Conservation (phyloP, 2,888 invertebrate genomes). For the Sinhomidia bicolor region DNA sequence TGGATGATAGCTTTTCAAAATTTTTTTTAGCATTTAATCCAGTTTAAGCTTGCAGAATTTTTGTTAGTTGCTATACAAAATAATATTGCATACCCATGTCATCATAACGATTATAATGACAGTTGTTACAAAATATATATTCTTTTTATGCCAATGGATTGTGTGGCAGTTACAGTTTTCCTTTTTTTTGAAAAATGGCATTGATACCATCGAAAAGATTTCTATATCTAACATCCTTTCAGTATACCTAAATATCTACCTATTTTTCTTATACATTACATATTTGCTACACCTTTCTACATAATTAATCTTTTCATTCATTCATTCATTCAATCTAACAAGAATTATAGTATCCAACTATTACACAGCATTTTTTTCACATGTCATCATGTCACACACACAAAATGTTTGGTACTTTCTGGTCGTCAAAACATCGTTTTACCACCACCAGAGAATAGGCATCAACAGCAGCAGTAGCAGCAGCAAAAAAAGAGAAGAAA, state of each 20-base stretch:
- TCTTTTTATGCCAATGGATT: not conserved
- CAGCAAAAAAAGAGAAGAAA: not conserved
- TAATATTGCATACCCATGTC: too few relatives aligned
- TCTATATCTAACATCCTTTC: not conserved
- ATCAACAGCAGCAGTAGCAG: not conserved
- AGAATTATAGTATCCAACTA: too few relatives aligned
- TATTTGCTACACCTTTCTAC: not conserved
- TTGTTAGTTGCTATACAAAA: not conserved
- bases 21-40: too few relatives aligned
- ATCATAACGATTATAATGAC: too few relatives aligned
- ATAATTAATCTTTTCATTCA: not conserved
- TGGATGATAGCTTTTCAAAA: too few relatives aligned
- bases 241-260: not conserved
- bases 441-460: not conserved
- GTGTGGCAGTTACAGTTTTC: not conserved
- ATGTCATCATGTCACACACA: not conserved
- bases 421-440: slow-evolving; percentile 32
- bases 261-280: not conserved
- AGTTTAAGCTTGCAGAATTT: not conserved
- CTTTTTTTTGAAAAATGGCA: not conserved
- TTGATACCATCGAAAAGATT: not conserved
- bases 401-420: not conserved
- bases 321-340: not conserved
- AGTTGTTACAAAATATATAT: not conserved
- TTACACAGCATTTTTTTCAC: too few relatives aligned